Base-by-base conservation (phyloP, 2,113 vertebrate genomes). In the Cheilinus undulatus region DNA sequence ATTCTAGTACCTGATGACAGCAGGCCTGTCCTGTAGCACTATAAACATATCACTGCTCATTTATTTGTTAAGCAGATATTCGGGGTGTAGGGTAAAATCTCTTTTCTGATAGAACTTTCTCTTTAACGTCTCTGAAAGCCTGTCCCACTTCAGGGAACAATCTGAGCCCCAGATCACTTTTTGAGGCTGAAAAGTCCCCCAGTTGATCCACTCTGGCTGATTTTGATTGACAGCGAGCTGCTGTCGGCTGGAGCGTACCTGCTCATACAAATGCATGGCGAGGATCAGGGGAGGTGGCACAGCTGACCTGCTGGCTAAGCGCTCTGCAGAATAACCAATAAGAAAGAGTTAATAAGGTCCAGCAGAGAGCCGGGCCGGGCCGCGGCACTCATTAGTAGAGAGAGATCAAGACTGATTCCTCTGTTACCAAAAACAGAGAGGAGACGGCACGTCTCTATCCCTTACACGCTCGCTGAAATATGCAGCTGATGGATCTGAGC, bases 321-420 rank as follows among this genome's bases (percentile, higher is more conserved):
- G 69, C 63, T 82, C 52, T 75, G 60, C 5, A 1, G 84, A 91
- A 86, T 86, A 69, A 69, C 68, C 80, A 86, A 61, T 84, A 69
- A 86, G 59, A 63, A 67, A 43, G 62, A 63, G 70, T 76, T 90
- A 90, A 89, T 86, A 79, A 82, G 86, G 83, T 88, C 65, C 59
- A 34, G 51, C 27, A 69, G 78, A 88, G 69, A 54, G 78, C 51
- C 11, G 36, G 20, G 26, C 68, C 15, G 3, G 75, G 60, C 64
- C 7, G 6, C 15, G 52, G 67, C 54, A 42, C 76, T 91, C 82
- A 89, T 89, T 88, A 92, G 80, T 34, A 27, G 23, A 40, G 32
- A 22, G 40, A 81, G 68, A 78, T 77, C 74, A 66, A 67, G 60
- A 51, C 42, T 48, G 51, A 59, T 76, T 79, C 75, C 26, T 73